Evolutionary conservation across 2,113 vertebrate species (phyloP), one percentile per base, ranked within the genome.

Genomic region (Piprites chloris): DNA sequence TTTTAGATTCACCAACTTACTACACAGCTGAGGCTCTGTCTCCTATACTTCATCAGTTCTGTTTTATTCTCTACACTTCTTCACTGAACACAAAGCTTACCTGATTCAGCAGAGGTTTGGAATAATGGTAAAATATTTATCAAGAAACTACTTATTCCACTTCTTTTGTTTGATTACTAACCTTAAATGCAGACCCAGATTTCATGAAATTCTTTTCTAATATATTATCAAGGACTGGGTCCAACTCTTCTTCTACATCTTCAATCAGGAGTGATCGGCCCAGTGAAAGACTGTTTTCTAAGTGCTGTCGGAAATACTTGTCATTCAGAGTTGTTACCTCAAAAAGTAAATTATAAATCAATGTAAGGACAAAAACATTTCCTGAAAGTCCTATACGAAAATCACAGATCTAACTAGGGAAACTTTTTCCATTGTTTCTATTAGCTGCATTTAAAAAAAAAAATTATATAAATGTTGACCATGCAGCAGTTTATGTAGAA

Each of bases 171-270:
- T 55, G 13, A 35, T 90, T 87, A 90, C 97, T 96, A 88, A 98
- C 98, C 97, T 98, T 98, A 95, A 97, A 98, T 78, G 96, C 77
- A 41, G 96, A 94, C 89, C 98, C 98, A 52, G 97, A 97, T 75
- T 98, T 98, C 33, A 98, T 98, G 80, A 98, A 98, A 95, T 98
- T 98, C 94, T 98, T 98, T 90, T 98, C 98, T 79, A 98, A 91
- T 65, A 98, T 37, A 41, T 98, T 98, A 93, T 98, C 98, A 94
- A 98, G 94, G 16, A 97, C 97, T 44, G 98, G 98, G 92, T 98
- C 98, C 93, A 98, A 49, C 59, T 98, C 98, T 94, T 98, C 98
- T 32, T 93, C 96, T 90, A 98, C 96, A 89, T 98, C 98, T 93
- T 98, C 98, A 39, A 98, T 98, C 75, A 98, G 26, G 12, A 98